Base-by-base conservation (phyloP, 2,888 invertebrate species). In the Drosophila barbarae region DNA sequence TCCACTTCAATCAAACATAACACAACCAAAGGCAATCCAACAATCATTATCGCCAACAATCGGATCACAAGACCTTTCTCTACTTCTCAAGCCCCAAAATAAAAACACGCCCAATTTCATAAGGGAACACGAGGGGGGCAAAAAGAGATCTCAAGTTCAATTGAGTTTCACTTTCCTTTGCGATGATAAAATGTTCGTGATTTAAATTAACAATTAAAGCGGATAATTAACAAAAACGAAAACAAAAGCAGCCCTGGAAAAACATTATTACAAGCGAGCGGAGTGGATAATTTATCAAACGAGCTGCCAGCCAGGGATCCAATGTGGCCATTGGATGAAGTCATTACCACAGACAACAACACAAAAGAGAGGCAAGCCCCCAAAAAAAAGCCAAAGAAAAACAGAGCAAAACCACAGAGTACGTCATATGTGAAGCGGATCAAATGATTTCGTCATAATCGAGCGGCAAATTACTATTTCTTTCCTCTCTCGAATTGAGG, bases 181-280 rank as follows among this genome's bases (percentile, higher is more conserved):
- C 41, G 34, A 15, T 42, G 30, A 53, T 26, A 28, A 53, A 42
- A 41, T 34, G 56, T 51, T 69, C 61, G 54, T 71, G 70, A 60
- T 77, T 74, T 71, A 81, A 78, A 78, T 78, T 77, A 77, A 78
- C 81, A 81, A 78, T 81, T 76, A 77, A 64, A 60, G 55, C 76
- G 28, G 81, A 64, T 81, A 81, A 78, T 78, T 81, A 78, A 77
- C 78, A 77, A 77, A 77, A 74, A 73, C 59, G 73, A 70, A 71
- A 77, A 73, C 50, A 69, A 53, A 55, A 47, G 35, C 60, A 63
- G 42, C 46, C 44, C 39, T 44, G 56, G 69, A 70, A 57, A 77
- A 75, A 78, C 76, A 77, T 77, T 73, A 72, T 64, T 55, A 50
- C 64, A 35, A 50, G 32, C 64, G 56, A 66, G 74, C 51, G 55